A percentile compares a stretch with the other conserved stretches of the same genome.
Evolutionary conservation across 2,888 invertebrate species (phyloP).

Genomic region (Andrena marginata): DNA sequence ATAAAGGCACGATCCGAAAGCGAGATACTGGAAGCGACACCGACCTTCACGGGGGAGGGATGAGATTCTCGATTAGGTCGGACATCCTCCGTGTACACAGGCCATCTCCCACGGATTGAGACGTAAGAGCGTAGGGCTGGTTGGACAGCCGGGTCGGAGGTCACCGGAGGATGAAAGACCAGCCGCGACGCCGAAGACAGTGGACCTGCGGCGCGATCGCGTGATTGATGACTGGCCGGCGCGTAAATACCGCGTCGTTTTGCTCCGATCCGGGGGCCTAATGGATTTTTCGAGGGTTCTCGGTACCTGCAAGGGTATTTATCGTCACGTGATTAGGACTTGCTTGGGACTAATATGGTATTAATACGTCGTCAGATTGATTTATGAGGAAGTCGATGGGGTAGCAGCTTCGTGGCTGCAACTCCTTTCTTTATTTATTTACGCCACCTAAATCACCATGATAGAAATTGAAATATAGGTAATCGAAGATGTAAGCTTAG

Average conservation of each 20-base stretch:
- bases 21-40: constrained; percentile 52
- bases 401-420: no score
- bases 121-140: constrained; percentile 35
- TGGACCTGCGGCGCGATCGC: constrained; percentile 46
- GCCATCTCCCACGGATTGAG: constrained; percentile 53
- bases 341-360: background rate
- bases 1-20: constrained; percentile 56
- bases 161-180: constrained; percentile 66
- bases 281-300: constrained; percentile 61
- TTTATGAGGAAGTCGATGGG: no score
- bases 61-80: constrained; percentile 33
- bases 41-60: constrained; percentile 19
- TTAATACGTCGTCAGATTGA: no score
- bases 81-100: constrained; percentile 7
- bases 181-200: constrained; percentile 67
- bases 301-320: constrained; percentile 24
- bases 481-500: no score
- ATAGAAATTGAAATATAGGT: no score
- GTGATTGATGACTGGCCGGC: constrained; percentile 70
- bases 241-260: constrained; percentile 64
- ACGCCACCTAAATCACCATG: no score
- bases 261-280: constrained; percentile 41
- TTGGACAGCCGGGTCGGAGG: constrained; percentile 36
- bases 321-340: constrained; percentile 5
- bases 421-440: no score